Conservation (phyloP, 2,888 invertebrate species). For the Tetramorium bicarinatum region DNA sequence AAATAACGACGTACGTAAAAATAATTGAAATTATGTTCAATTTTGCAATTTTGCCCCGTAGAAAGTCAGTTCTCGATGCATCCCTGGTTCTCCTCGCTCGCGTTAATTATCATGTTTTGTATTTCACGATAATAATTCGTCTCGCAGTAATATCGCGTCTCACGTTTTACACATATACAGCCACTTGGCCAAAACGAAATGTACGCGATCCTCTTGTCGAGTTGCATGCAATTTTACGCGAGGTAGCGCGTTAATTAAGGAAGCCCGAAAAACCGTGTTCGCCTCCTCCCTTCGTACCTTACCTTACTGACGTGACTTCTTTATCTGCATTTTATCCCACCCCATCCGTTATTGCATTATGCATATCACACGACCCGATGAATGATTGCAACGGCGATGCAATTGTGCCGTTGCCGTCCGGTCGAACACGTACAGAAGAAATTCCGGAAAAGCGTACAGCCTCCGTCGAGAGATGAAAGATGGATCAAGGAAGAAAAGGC, state of each 20-base stretch:
- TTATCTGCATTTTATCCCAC: conserved; percentile 21
- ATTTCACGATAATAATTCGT: conserved; percentile 6
- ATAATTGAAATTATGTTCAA: conserved; percentile 38
- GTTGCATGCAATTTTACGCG: conserved; percentile 13
- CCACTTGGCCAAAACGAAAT: neutral
- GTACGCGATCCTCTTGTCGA: neutral
- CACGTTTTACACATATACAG: neutral
- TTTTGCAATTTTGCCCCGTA: conserved; percentile 11
- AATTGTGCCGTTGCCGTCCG: conserved; percentile 17
- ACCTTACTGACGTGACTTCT: conserved; percentile 15
- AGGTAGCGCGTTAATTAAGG: conserved; percentile 34
- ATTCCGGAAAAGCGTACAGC: neutral
- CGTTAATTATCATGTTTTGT: conserved; percentile 41
- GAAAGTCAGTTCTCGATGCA: neutral
- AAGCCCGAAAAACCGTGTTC: conserved; percentile 14
- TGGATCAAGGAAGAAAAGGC: conserved; percentile 3
- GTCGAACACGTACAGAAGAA: conserved; percentile 24
- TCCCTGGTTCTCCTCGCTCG: neutral
- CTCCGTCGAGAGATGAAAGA: conserved; percentile 5
- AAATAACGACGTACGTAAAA: neutral
- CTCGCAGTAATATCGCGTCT: conserved; percentile 3
- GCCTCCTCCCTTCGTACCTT: conserved; percentile 1
- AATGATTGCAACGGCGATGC: neutral
- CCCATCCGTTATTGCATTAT: conserved; percentile 49
- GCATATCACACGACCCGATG: conserved; percentile 37